Conservation (phyloP, 2,797 vertebrate genomes). For the Chloroceryle amazona region DNA sequence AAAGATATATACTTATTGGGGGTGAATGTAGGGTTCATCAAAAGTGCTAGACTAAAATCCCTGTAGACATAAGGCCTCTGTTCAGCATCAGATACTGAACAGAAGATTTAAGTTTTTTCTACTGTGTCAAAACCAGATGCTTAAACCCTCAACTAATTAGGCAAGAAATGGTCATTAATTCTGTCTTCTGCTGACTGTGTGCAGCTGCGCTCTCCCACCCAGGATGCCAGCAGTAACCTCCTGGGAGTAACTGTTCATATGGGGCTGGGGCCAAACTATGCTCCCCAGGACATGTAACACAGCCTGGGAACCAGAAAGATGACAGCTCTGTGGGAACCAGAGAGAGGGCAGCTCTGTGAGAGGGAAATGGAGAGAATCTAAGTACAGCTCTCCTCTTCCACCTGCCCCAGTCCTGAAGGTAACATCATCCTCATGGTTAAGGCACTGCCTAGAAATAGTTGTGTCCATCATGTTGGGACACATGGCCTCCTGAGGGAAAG, state of each 20-base stretch:
- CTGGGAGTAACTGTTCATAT: accelerated
- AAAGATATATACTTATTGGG: not conserved
- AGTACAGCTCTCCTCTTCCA: not conserved
- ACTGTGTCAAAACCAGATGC: slow-evolving; percentile 5
- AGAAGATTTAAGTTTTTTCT: not conserved
- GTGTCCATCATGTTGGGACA: accelerated
- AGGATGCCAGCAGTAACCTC: not conserved
- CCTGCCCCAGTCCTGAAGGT: not conserved
- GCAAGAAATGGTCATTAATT: slow-evolving; percentile 24
- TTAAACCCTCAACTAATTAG: slow-evolving; percentile 9
- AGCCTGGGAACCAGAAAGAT: not conserved
- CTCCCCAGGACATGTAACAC: accelerated
- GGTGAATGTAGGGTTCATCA: slow-evolving; percentile 29
- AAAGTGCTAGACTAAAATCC: slow-evolving; percentile 19
- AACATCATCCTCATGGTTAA: accelerated
- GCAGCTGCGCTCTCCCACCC: not conserved
- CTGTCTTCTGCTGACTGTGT: not conserved
- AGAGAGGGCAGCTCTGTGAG: accelerated
- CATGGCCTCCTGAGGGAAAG: not conserved
- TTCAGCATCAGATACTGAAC: not conserved
- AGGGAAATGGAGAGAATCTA: not conserved
- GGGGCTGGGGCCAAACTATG: accelerated
- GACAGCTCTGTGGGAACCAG: accelerated
- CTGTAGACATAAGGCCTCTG: not conserved
- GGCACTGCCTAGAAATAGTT: not conserved